phyloP scores from a whole-genome alignment of 2,113 vertebrate genomes.

The Megaleporinus macrocephalus region DNA sequence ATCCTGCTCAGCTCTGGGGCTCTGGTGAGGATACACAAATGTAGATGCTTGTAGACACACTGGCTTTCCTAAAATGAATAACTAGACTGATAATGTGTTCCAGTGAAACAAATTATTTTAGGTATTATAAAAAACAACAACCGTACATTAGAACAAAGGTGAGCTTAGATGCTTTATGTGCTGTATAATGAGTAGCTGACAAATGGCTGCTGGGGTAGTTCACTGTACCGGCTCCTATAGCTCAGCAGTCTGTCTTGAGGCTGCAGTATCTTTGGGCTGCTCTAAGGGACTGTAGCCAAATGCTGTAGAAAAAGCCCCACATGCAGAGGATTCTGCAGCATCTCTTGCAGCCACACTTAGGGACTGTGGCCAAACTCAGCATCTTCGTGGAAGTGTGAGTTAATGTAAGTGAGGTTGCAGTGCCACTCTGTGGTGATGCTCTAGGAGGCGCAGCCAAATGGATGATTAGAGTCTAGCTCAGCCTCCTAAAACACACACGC shows the following conservation, averaged over 20 bases:
- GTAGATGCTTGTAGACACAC: constrained; percentile 6
- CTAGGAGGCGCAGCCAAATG: constrained; percentile 19
- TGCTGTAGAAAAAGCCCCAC: constrained; percentile 57
- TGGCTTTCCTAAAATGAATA: neutral
- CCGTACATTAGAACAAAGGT: neutral
- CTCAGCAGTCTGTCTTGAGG: constrained; percentile 64
- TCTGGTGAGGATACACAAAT: constrained; percentile 78
- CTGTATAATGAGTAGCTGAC: constrained; percentile 25
- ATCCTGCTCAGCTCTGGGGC: constrained; percentile 97
- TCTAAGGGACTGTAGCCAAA: constrained; percentile 58
- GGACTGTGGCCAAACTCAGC: constrained; percentile 24
- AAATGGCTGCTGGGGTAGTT: constrained; percentile 55
- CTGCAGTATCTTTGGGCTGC: constrained; percentile 62
- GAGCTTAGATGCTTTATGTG: neutral
- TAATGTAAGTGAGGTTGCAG: constrained; percentile 20
- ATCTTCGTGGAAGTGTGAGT: constrained; percentile 7
- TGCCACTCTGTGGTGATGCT: constrained; percentile 41
- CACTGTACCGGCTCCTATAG: constrained; percentile 68
- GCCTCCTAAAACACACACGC: neutral
- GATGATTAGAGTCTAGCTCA: neutral
- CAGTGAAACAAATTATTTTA: constrained; percentile 4
- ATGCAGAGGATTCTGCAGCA: constrained; percentile 54
- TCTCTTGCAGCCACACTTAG: constrained; percentile 33
- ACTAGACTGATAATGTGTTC: neutral
- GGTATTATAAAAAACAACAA: no score